These are phyloP conservation scores for Microplitis demolitor DNA, from an alignment of 1,140 invertebrate species.

Conservation along the genomic window DNA sequence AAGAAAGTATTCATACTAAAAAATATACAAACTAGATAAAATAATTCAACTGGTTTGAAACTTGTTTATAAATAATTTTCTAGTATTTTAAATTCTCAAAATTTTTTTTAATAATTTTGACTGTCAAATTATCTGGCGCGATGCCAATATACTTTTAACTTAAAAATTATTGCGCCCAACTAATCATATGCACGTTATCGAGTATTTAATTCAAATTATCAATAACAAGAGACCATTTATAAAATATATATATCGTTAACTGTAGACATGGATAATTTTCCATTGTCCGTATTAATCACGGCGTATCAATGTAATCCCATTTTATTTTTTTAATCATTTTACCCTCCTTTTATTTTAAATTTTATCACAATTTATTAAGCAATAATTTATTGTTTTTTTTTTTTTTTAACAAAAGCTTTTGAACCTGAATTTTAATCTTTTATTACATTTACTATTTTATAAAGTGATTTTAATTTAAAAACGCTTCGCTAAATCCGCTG, in stretches of 20 bases:
- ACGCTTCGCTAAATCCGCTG: no score
- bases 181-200: conserved; percentile 25
- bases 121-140: background rate
- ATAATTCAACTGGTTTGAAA: background rate
- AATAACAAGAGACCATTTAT: conserved; percentile 5
- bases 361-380: no score
- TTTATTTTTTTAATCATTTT: background rate
- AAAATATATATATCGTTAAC: conserved; percentile 9
- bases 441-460: background rate
- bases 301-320: background rate
- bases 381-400: no score
- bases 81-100: background rate
- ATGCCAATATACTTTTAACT: background rate
- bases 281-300: conserved; percentile 11
- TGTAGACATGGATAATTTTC: background rate
- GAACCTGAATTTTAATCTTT: no score
- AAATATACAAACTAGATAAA: background rate
- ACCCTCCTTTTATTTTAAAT: background rate
- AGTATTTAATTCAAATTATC: conserved; percentile 18
- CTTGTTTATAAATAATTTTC: background rate
- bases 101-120: background rate
- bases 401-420: no score
- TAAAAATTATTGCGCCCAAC: conserved; percentile 11
- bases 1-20: background rate
- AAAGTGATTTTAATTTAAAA: no score